Evolutionary conservation across 2,888 invertebrate species (phyloP).

Genomic region (Smittia aterrima): DNA sequence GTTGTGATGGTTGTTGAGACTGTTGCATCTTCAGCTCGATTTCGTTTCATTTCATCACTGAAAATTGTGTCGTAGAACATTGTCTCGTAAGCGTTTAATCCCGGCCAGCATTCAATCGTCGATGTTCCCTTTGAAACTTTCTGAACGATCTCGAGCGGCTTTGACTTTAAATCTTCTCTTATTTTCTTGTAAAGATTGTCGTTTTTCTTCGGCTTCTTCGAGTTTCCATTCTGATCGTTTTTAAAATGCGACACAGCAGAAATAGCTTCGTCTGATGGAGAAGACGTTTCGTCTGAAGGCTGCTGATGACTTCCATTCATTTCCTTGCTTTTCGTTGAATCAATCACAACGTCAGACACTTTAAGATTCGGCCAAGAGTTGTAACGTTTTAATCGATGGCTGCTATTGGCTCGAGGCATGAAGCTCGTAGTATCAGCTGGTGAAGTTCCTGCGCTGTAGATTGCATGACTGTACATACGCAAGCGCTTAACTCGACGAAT

Average conservation of each 20-base stretch:
- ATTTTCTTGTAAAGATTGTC: slow-evolving; percentile 33
- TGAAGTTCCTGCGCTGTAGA: slow-evolving; percentile 54
- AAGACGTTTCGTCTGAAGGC: neutral
- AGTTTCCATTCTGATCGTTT: slow-evolving; percentile 23
- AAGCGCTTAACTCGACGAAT: slow-evolving; percentile 59
- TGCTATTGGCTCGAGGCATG: slow-evolving; percentile 37
- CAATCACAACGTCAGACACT: slow-evolving; percentile 46
- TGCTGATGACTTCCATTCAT: slow-evolving; percentile 30
- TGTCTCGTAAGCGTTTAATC: slow-evolving; percentile 65
- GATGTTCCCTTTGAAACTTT: slow-evolving; percentile 57
- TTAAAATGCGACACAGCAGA: slow-evolving; percentile 44
- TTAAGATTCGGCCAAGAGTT: slow-evolving; percentile 44
- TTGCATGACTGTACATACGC: slow-evolving; percentile 65
- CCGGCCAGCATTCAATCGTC: slow-evolving; percentile 68
- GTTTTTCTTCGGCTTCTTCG: neutral
- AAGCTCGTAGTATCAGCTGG: slow-evolving; percentile 51
- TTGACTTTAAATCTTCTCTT: slow-evolving; percentile 22
- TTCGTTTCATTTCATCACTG: slow-evolving; percentile 53
- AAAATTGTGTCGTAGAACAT: slow-evolving; percentile 66
- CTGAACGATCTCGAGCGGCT: slow-evolving; percentile 41
- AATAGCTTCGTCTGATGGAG: slow-evolving; percentile 43
- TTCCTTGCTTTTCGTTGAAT: slow-evolving; percentile 43
- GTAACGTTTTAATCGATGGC: slow-evolving; percentile 41
- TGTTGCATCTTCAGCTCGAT: neutral
- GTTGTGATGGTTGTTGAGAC: slow-evolving; percentile 44